Conservation (phyloP, 2,113 vertebrate genomes). For the Bubo scandiacus region DNA sequence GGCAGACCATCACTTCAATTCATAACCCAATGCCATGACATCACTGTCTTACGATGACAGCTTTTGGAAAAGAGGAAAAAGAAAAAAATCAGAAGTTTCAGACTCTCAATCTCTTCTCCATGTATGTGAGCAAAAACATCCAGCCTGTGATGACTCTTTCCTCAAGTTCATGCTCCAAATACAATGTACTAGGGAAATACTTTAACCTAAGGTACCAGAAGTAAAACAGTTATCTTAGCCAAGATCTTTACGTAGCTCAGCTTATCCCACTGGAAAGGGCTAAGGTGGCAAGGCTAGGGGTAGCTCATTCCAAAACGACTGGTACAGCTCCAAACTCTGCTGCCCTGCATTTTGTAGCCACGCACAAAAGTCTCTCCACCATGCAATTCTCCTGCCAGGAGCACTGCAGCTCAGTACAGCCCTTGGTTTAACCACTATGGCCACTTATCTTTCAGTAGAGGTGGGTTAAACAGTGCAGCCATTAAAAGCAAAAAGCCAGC, state of each 20-base stretch:
- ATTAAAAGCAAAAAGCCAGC: neutral
- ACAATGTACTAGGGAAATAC: neutral
- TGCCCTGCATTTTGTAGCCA: neutral
- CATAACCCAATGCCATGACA: neutral
- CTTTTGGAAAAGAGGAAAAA: neutral
- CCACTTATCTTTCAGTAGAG: neutral
- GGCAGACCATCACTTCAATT: neutral
- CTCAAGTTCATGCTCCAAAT: neutral
- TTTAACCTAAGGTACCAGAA: neutral
- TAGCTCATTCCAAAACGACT: neutral
- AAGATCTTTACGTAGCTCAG: rapidly evolving
- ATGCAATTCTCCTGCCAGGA: rapidly evolving
- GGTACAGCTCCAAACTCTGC: neutral
- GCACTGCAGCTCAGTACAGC: neutral
- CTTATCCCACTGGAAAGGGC: neutral
- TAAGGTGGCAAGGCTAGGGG: neutral
- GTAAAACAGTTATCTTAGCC: neutral
- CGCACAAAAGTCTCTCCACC: neutral
- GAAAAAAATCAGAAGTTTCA: neutral
- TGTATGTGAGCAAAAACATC: rapidly evolving
- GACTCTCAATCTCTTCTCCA: neutral
- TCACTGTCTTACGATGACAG: neutral
- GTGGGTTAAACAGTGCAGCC: neutral
- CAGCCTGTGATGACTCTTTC: neutral
- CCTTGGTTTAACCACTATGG: neutral